Percentiles rank a stretch among this genome's conserved stretches.
These are phyloP conservation scores for Polypterus bichir DNA, from an alignment of 2,113 vertebrate species.

Conservation along the genomic window DNA sequence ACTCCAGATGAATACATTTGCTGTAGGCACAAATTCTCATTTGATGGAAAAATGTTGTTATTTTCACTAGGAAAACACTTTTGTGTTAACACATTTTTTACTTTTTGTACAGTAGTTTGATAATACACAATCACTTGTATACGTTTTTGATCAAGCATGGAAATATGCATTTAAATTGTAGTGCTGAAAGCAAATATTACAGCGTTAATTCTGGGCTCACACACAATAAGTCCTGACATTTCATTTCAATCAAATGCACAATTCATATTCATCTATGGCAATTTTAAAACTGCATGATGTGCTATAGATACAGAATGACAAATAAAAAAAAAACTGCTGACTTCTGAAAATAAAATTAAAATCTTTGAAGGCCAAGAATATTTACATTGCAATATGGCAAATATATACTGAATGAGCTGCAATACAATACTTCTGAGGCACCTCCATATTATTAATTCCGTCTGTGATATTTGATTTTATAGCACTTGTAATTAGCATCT, in stretches of 20 bases:
- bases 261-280: slow-evolving; percentile 22
- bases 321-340: slow-evolving; percentile 26
- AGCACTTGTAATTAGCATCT: no score
- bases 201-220: slow-evolving; percentile 17
- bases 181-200: slow-evolving; percentile 9
- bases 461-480: no score
- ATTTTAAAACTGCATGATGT: slow-evolving; percentile 7
- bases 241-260: slow-evolving; percentile 29
- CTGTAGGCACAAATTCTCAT: no score
- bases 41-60: no score
- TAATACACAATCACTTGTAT: no score
- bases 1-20: no score
- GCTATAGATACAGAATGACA: slow-evolving; percentile 16
- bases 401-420: no score
- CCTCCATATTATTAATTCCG: no score
- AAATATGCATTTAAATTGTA: slow-evolving; percentile 20
- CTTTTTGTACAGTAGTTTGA: no score
- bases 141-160: slow-evolving; percentile 25
- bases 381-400: slow-evolving; percentile 23
- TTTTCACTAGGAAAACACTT: no score
- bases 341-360: slow-evolving; percentile 23
- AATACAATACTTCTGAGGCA: no score
- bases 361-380: slow-evolving; percentile 15
- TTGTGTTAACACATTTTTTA: no score
- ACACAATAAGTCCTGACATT: slow-evolving; percentile 33